Percentiles rank a stretch among this genome's conserved stretches.
phyloP scores from a whole-genome alignment of 2,888 invertebrate genomes.

The Gerris lacustris region DNA sequence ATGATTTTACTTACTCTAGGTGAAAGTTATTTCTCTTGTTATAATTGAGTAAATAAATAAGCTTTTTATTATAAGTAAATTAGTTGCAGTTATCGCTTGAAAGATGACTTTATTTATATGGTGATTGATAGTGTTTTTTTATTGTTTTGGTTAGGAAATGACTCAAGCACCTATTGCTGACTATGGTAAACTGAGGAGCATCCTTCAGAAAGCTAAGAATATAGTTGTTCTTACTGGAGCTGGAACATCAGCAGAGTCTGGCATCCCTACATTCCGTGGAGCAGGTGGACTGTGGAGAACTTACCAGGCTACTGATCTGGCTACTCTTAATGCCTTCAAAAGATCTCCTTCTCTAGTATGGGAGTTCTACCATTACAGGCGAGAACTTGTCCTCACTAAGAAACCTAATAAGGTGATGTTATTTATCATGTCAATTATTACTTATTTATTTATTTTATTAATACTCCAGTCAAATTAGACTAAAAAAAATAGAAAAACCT shows the following conservation, averaged over 20 bases:
- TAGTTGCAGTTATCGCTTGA: no score
- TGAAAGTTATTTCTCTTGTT: no score
- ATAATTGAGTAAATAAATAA: no score
- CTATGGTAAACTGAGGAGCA: slow-evolving; percentile 43
- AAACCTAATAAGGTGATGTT: slow-evolving; percentile 52
- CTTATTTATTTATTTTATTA: no score
- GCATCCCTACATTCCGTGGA: slow-evolving; percentile 76
- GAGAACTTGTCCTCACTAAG: slow-evolving; percentile 61
- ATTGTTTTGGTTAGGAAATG: background rate
- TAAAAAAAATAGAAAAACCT: slow-evolving; percentile 6
- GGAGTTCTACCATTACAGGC: slow-evolving; percentile 80
- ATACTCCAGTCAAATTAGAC: background rate
- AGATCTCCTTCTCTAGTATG: slow-evolving; percentile 67
- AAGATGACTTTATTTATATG: no score
- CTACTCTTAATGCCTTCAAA: slow-evolving; percentile 58
- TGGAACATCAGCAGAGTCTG: slow-evolving; percentile 71
- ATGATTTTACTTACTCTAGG: no score
- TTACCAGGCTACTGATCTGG: slow-evolving; percentile 53
- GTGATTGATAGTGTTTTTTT: no score
- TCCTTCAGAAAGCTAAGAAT: slow-evolving; percentile 47
- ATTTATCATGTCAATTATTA: slow-evolving; percentile 8
- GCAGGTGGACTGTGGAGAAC: slow-evolving; percentile 71
- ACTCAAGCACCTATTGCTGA: slow-evolving; percentile 29
- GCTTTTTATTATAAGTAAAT: no score
- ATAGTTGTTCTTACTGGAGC: slow-evolving; percentile 63